Evolutionary conservation across 1,140 invertebrate genomes (phyloP).

Genomic region (Meloidogyne floridensis): DNA sequence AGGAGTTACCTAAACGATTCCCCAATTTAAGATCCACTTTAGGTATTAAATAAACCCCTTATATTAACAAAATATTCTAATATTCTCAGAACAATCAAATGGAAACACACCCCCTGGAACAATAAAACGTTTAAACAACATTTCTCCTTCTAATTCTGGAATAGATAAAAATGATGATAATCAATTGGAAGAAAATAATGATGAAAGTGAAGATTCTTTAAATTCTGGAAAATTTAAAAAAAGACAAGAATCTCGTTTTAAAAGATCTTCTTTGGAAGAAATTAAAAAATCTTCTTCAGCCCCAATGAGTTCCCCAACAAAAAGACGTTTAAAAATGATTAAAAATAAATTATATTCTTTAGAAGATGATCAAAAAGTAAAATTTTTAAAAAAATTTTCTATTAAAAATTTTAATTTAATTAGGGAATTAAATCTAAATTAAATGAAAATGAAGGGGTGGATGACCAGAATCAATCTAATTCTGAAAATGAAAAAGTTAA

Average conservation of each 20-base stretch:
- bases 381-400: background rate
- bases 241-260: background rate
- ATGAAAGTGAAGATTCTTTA: slow-evolving; percentile 1
- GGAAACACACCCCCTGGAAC: too few relatives aligned
- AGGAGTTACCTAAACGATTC: too few relatives aligned
- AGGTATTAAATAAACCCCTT: too few relatives aligned
- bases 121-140: too few relatives aligned
- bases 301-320: background rate
- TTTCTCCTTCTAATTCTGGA: too few relatives aligned
- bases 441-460: background rate
- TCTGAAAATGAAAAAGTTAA: background rate
- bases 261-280: slow-evolving; percentile 5
- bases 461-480: background rate
- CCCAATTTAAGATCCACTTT: too few relatives aligned
- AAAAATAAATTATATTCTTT: slow-evolving; percentile 8
- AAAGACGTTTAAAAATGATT: background rate
- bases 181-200: background rate
- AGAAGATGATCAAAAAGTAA: background rate
- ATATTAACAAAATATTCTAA: too few relatives aligned
- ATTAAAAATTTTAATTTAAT: background rate
- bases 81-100: too few relatives aligned
- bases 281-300: slow-evolving; percentile 9
- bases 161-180: background rate
- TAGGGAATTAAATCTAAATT: slow-evolving; percentile 9
- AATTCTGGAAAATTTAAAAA: slow-evolving; percentile 10